Percentiles rank a stretch among this genome's conserved stretches.
Conservation (phyloP, 2,888 invertebrate genomes). For the Podotricha telesiphe region DNA sequence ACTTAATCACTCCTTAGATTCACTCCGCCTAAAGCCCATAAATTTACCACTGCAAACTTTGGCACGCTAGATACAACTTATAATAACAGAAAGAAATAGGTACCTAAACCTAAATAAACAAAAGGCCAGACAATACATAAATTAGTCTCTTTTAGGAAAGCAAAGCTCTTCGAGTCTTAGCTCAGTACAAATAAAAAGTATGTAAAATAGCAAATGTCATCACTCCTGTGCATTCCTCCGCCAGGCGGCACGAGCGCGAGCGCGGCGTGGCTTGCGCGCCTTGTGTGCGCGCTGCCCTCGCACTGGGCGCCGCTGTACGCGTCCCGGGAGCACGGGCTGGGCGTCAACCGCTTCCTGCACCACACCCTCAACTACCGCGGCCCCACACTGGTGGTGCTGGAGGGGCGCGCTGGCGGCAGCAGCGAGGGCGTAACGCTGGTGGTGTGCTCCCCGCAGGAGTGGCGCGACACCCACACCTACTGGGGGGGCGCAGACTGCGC, state of each 20-base stretch:
- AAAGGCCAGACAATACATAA: too few species aligned
- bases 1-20: too few species aligned
- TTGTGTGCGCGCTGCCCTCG: slow-evolving; percentile 87
- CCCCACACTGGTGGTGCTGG: slow-evolving; percentile 85
- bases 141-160: too few species aligned
- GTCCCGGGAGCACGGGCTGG: slow-evolving; percentile 93
- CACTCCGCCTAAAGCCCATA: too few species aligned
- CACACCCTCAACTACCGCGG: slow-evolving; percentile 92
- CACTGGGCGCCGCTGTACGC: slow-evolving; percentile 94
- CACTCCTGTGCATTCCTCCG: too few species aligned
- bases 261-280: slow-evolving; percentile 84
- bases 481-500: slow-evolving; percentile 92
- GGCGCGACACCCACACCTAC: slow-evolving; percentile 93
- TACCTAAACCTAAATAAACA: too few species aligned
- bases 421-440: slow-evolving; percentile 87
- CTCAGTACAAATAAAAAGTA: too few species aligned
- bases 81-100: too few species aligned
- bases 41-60: too few species aligned
- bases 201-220: too few species aligned
- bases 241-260: slow-evolving; percentile 81
- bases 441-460: slow-evolving; percentile 90
- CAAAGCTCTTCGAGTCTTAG: too few species aligned
- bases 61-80: too few species aligned
- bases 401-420: slow-evolving; percentile 74
- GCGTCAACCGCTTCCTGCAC: slow-evolving; percentile 93